Evolutionary conservation across 2,888 invertebrate species (phyloP), one percentile per base, ranked within the genome.

Genomic region (Platycheirus albimanus): DNA sequence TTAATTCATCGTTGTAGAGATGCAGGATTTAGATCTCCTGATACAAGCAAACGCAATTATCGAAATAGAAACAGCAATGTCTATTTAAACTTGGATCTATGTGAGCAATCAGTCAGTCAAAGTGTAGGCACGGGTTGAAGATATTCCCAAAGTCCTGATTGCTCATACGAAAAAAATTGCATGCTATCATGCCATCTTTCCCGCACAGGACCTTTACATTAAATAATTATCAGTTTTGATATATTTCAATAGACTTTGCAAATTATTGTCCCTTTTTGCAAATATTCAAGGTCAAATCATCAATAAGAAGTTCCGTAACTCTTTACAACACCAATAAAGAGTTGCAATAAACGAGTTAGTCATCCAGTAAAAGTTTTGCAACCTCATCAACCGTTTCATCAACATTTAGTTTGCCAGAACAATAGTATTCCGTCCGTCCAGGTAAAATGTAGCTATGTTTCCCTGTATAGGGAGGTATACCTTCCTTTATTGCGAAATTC

Each of bases 291-390:
- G 78, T 47, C 58, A 67, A 1, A 13, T n/a, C 30, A 19, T 41
- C 24, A 67, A 51, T 49, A 15, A 47, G 47, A 43, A 43, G 1
- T 64, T 56, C 10, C 52, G 66, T 36, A 81, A 76, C 80, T 81
- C 80, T 71, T 81, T 81, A 81, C 70, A 45, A 69, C 63, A 33
- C 33, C 80, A 71, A 76, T 70, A 81, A 76, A 81, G 70, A 71
- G 70, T 75, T 75, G 80, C 61, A 67, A 56, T 74, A 79, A 79
- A 79, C 33, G 49, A 45, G 58, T 66, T 71, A 24, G 43, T 52
- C 4, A 41, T 17, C 13, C 24, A 56, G 17, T 19, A 6, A 28
- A 45, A 61, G 20, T 64, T 77, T 77, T 56, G 70, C 63, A 56
- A 77, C 51, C 58, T 58, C 58, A 52, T 72, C 66, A 67, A 24